Conservation (phyloP, 2,888 invertebrate species). For the Brachycybe producta region DNA sequence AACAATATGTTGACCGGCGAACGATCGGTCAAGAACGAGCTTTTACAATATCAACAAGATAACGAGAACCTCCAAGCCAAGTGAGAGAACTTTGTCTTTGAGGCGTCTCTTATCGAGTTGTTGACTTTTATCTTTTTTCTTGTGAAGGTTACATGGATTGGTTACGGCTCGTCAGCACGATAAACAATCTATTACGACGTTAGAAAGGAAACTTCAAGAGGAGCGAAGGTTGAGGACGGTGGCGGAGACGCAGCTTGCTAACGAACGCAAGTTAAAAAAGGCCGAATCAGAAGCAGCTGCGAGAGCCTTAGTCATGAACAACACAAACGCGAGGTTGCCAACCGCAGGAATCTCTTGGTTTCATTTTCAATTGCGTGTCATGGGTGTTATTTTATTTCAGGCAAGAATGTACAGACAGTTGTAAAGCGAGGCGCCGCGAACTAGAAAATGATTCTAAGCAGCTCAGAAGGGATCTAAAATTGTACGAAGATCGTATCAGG, state of each 20-base stretch:
- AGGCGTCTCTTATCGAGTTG: no score
- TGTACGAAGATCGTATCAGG: constrained; percentile 49
- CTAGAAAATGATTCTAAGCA: constrained; percentile 53
- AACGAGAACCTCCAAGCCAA: constrained; percentile 77
- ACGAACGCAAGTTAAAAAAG: constrained; percentile 56
- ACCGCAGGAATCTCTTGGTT: constrained; percentile 21
- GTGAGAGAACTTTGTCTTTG: constrained; percentile 37
- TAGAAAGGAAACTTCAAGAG: constrained; percentile 71
- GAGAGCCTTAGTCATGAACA: constrained; percentile 30
- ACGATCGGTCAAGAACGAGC: constrained; percentile 53
- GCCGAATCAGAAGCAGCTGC: constrained; percentile 43
- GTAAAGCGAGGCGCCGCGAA: constrained; percentile 47
- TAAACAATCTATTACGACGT: constrained; percentile 54
- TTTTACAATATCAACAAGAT: constrained; percentile 65
- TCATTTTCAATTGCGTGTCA: not conserved
- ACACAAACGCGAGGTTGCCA: constrained; percentile 22
- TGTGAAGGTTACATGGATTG: constrained; percentile 54
- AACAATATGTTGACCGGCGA: constrained; percentile 48
- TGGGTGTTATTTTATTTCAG: constrained; percentile 21
- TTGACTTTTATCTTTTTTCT: constrained; percentile 11
- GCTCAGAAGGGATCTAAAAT: constrained; percentile 47
- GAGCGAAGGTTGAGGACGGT: constrained; percentile 65
- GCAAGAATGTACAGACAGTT: constrained; percentile 51
- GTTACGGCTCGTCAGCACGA: constrained; percentile 60
- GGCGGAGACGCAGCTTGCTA: constrained; percentile 56